A percentile compares a stretch with the other conserved stretches of the same genome.
phyloP scores from a whole-genome alignment of 1,140 invertebrate genomes.

The Calosoma granatense region DNA sequence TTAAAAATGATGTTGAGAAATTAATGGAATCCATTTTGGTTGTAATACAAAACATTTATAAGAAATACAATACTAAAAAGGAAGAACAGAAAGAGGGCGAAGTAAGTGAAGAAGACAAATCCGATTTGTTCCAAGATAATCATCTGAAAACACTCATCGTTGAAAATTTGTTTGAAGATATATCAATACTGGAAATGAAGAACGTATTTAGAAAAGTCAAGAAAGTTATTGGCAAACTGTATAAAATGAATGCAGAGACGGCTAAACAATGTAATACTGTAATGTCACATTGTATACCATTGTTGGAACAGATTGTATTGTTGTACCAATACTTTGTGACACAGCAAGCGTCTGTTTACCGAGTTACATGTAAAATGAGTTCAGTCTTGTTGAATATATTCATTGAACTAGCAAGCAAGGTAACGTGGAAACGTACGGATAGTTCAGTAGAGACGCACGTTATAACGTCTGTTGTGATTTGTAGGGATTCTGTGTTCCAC shows the following conservation, averaged over 20 bases:
- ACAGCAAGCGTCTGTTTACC: constrained; percentile 62
- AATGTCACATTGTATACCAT: constrained; percentile 40
- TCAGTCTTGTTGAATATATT: constrained; percentile 78
- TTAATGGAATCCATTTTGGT: constrained; percentile 49
- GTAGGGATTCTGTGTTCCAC: constrained; percentile 85
- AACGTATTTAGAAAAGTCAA: constrained; percentile 34
- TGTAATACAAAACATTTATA: constrained; percentile 58
- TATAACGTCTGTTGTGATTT: constrained; percentile 11
- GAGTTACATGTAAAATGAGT: constrained; percentile 70
- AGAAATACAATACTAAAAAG: constrained; percentile 39
- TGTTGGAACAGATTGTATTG: constrained; percentile 68
- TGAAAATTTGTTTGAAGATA: constrained; percentile 46
- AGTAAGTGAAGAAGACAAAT: constrained; percentile 31
- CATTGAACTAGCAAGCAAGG: constrained; percentile 71
- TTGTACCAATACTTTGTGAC: constrained; percentile 69
- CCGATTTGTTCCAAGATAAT: constrained; percentile 43
- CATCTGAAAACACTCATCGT: constrained; percentile 52
- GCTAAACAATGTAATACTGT: constrained; percentile 17
- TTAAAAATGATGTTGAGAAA: constrained; percentile 39
- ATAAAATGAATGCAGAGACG: constrained; percentile 9
- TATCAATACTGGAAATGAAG: constrained; percentile 42
- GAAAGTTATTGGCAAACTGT: constrained; percentile 9
- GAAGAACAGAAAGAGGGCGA: constrained; percentile 11
- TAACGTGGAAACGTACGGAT: constrained; percentile 33
- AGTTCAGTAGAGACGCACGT: constrained; percentile 8